A percentile compares a stretch with the other conserved stretches of the same genome.
phyloP scores from a whole-genome alignment of 1,140 invertebrate genomes.

The Octopus bimaculoides region DNA sequence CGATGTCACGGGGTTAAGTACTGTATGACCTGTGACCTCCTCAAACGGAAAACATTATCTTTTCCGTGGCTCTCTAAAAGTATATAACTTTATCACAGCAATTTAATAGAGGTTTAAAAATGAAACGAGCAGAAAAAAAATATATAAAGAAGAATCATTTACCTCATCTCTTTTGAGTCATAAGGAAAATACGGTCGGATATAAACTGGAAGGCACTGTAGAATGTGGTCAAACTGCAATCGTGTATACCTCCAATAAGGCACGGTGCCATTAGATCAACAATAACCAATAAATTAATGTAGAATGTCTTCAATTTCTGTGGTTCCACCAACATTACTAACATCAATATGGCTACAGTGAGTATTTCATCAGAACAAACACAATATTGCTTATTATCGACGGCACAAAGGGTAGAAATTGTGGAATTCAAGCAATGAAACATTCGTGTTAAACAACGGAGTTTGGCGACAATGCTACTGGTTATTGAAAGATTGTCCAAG shows the following conservation, averaged over 20 bases:
- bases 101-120: too few species aligned
- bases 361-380: neutral
- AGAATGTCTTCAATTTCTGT: neutral
- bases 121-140: neutral
- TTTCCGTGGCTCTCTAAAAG: too few species aligned
- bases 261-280: constrained; percentile 8
- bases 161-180: constrained; percentile 2
- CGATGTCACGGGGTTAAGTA: too few species aligned
- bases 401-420: neutral
- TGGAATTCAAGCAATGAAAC: neutral
- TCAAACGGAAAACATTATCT: too few species aligned
- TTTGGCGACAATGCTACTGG: constrained; percentile 2
- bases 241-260: constrained; percentile 8
- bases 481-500: neutral
- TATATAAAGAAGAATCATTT: neutral
- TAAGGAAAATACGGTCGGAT: neutral
- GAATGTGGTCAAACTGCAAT: neutral
- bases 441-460: constrained; percentile 1
- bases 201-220: constrained; percentile 8
- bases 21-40: too few species aligned
- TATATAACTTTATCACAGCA: too few species aligned
- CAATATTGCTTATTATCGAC: neutral
- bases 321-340: neutral
- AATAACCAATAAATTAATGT: neutral
- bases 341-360: neutral